Evolutionary conservation across 1,140 invertebrate genomes (phyloP).

Genomic region (Drosophila pseudoananassae): DNA sequence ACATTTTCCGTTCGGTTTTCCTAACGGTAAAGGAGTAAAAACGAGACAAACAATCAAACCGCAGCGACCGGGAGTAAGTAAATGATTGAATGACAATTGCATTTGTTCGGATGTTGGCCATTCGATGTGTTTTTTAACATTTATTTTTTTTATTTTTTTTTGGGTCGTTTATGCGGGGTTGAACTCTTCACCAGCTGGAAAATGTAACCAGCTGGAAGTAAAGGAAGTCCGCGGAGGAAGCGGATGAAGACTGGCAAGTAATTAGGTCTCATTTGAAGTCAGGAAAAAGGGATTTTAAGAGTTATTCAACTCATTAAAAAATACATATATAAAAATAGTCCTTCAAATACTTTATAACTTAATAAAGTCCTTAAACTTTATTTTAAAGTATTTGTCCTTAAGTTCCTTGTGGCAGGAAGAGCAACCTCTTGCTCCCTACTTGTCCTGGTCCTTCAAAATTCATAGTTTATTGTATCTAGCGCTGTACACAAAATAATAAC

Average conservation of each 20-base stretch:
- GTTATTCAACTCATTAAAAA: too few relatives aligned
- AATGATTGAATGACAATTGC: conserved; percentile 60
- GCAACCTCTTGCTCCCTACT: too few relatives aligned
- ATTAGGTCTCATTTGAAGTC: conserved; percentile 27
- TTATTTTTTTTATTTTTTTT: conserved; percentile 4
- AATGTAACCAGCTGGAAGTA: conserved; percentile 7
- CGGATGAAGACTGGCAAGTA: conserved; percentile 30
- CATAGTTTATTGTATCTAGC: conserved; percentile 22
- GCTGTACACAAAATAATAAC: conserved; percentile 58
- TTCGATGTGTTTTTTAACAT: conserved; percentile 6
- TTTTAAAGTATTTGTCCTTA: too few relatives aligned
- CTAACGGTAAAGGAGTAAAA: neutral
- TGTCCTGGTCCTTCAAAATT: conserved; percentile 8
- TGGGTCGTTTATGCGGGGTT: conserved; percentile 17
- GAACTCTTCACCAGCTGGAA: conserved; percentile 15
- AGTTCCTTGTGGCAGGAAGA: too few relatives aligned
- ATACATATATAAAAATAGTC: too few relatives aligned
- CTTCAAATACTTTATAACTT: too few relatives aligned
- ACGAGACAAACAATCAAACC: conserved; percentile 42
- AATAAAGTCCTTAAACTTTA: too few relatives aligned
- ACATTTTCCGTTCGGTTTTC: conserved; percentile 1
- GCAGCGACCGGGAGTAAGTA: conserved; percentile 35
- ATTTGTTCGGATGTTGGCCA: conserved; percentile 39
- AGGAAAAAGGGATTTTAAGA: neutral
- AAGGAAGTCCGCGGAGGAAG: neutral